Conservation (phyloP, 92 coral and sea anemone species). For the Palythoa grandiflora region DNA sequence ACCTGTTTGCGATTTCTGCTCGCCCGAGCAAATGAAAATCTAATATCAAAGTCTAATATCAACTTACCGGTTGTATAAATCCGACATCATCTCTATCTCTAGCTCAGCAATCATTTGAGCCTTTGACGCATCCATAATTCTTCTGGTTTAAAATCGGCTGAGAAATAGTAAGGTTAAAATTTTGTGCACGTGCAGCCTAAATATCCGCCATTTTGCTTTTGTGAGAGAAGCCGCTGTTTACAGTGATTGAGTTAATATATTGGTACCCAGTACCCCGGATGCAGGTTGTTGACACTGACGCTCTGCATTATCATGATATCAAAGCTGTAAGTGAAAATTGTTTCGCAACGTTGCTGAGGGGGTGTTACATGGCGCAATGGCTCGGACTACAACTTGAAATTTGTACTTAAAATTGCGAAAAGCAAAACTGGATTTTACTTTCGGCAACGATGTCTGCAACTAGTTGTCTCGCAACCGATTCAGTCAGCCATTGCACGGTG, state of each 20-base stretch:
- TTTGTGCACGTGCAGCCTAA: constrained; percentile 1
- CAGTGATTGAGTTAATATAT: too few relatives aligned
- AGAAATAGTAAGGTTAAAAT: not conserved
- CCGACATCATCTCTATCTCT: constrained; percentile 99
- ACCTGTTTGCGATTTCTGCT: not conserved
- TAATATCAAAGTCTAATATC: not conserved
- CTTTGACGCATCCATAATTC: constrained; percentile 88
- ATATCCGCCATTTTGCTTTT: constrained; percentile 33
- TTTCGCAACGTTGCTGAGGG: too few relatives aligned
- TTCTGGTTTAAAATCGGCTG: not conserved
- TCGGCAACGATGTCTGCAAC: too few relatives aligned
- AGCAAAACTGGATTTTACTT: too few relatives aligned
- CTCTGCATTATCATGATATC: too few relatives aligned
- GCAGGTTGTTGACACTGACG: not conserved
- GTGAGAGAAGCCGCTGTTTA: constrained; percentile 37
- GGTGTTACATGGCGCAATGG: too few relatives aligned
- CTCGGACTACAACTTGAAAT: too few relatives aligned
- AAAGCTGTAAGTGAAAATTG: too few relatives aligned
- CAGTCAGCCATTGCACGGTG: too few relatives aligned
- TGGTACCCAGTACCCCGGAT: not conserved
- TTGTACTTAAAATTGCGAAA: too few relatives aligned
- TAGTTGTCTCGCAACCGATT: too few relatives aligned
- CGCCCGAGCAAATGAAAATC: not conserved
- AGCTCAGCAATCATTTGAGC: constrained; percentile 95
- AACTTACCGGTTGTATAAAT: constrained; percentile 93